Evolutionary conservation across 1,140 invertebrate species (phyloP).

Genomic region (Drosophila pseudoananassae): DNA sequence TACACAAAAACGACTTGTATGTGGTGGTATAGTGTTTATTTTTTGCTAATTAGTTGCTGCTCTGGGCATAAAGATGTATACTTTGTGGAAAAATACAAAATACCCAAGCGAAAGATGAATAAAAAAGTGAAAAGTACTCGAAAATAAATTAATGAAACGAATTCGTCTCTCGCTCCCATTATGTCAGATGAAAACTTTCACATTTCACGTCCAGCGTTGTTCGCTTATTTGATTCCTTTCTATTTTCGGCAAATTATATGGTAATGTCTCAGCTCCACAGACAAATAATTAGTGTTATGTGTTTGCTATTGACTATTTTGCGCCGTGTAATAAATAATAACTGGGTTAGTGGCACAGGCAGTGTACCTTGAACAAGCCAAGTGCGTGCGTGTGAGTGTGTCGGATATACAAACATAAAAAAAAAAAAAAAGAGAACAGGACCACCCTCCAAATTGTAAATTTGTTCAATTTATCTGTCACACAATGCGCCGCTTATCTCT

Average conservation of each 20-base stretch:
- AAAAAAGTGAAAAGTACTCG: conserved; percentile 13
- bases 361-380: conserved; percentile 48
- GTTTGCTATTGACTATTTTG: background rate
- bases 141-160: conserved; percentile 30
- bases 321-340: conserved; percentile 32
- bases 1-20: background rate
- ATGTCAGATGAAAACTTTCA: conserved; percentile 61
- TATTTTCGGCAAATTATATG: conserved; percentile 29
- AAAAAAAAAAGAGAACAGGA: conserved; percentile 9
- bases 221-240: conserved; percentile 45
- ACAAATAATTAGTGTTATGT: too few species aligned
- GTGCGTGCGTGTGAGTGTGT: conserved; percentile 8
- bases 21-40: background rate
- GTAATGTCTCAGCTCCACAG: too few species aligned
- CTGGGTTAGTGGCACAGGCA: conserved; percentile 64
- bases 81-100: conserved; percentile 18
- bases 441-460: conserved; percentile 37
- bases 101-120: conserved; percentile 10
- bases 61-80: conserved; percentile 7
- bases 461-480: conserved; percentile 46
- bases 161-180: conserved; percentile 23
- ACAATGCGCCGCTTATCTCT: conserved; percentile 25
- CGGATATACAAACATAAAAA: background rate
- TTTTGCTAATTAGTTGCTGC: conserved; percentile 20
- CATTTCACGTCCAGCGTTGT: conserved; percentile 39